These are phyloP conservation scores for Cladopsammia gracilis DNA, from an alignment of 64 coral and sea anemone species.

Conservation along the genomic window DNA sequence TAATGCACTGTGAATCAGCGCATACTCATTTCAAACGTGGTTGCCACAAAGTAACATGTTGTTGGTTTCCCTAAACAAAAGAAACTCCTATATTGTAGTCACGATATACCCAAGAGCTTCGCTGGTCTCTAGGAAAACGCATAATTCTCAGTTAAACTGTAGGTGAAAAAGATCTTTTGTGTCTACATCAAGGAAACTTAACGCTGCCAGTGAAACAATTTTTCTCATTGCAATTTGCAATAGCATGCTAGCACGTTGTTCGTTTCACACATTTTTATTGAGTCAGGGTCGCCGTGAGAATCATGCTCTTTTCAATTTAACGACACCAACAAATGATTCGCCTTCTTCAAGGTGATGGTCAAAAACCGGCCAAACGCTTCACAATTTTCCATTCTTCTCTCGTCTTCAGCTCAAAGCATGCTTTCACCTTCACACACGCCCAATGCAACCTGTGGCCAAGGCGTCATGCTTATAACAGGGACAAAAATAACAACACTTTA, in stretches of 20 bases:
- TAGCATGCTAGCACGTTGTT: neutral
- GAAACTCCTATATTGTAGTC: neutral
- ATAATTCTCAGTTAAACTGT: too few relatives aligned
- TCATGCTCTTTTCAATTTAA: neutral
- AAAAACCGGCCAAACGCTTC: neutral
- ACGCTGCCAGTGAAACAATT: neutral
- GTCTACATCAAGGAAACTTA: neutral
- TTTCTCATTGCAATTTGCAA: neutral
- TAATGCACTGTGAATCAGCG: neutral
- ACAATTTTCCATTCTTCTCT: neutral
- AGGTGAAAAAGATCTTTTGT: neutral
- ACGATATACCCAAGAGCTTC: neutral
- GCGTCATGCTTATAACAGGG: neutral
- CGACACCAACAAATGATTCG: neutral
- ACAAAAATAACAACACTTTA: neutral
- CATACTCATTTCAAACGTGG: neutral
- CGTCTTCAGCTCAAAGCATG: neutral
- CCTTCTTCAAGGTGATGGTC: neutral
- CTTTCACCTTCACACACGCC: neutral
- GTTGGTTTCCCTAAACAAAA: neutral
- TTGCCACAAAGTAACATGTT: neutral
- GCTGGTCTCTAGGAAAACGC: too few relatives aligned
- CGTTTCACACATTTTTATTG: neutral
- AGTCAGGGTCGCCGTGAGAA: neutral
- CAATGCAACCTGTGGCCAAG: neutral